A percentile compares a stretch with the other conserved stretches of the same genome.
These are phyloP conservation scores for Heliconius aoede DNA, from an alignment of 2,888 invertebrate genomes.

Conservation along the genomic window DNA sequence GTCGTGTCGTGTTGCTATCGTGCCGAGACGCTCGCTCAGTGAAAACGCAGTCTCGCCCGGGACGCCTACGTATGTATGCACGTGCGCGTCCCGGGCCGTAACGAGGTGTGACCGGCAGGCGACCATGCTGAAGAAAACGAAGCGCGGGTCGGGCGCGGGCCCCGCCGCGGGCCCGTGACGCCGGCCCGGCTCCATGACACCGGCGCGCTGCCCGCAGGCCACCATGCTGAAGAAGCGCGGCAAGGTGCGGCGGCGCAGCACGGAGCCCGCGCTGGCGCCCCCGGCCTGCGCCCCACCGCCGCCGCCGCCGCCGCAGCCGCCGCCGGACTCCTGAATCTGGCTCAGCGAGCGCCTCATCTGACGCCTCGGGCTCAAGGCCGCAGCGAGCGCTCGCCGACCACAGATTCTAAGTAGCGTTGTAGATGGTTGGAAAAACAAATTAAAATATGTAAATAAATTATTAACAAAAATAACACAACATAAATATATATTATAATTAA, in stretches of 20 bases:
- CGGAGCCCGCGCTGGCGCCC: slow-evolving; percentile 86
- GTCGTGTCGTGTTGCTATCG: slow-evolving; percentile 50
- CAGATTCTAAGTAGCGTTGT: slow-evolving; percentile 42
- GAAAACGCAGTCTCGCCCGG: slow-evolving; percentile 52
- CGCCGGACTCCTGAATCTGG: slow-evolving; percentile 87
- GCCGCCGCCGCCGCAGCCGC: slow-evolving; percentile 66
- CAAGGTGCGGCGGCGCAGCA: slow-evolving; percentile 98
- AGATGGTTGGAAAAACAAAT: slow-evolving; percentile 30
- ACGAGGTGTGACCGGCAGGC: slow-evolving; percentile 87
- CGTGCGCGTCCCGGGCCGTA: slow-evolving; percentile 34
- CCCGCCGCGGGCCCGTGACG: slow-evolving; percentile 84
- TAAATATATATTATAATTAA: slow-evolving; percentile 51
- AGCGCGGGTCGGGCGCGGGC: slow-evolving; percentile 94
- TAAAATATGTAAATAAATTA: slow-evolving; percentile 68
- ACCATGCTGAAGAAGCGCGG: slow-evolving; percentile 99
- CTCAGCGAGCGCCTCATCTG: slow-evolving; percentile 89
- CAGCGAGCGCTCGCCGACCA: slow-evolving; percentile 67
- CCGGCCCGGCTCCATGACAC: slow-evolving; percentile 52
- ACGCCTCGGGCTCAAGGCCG: slow-evolving; percentile 78
- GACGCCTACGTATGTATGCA: slow-evolving; percentile 27
- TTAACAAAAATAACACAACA: slow-evolving; percentile 54
- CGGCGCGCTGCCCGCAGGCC: slow-evolving; percentile 89
- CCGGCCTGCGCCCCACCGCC: slow-evolving; percentile 59
- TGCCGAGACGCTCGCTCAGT: slow-evolving; percentile 51
- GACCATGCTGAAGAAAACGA: slow-evolving; percentile 99